Conservation (phyloP, 1,140 invertebrate species). For the Drosophila ficusphila region DNA sequence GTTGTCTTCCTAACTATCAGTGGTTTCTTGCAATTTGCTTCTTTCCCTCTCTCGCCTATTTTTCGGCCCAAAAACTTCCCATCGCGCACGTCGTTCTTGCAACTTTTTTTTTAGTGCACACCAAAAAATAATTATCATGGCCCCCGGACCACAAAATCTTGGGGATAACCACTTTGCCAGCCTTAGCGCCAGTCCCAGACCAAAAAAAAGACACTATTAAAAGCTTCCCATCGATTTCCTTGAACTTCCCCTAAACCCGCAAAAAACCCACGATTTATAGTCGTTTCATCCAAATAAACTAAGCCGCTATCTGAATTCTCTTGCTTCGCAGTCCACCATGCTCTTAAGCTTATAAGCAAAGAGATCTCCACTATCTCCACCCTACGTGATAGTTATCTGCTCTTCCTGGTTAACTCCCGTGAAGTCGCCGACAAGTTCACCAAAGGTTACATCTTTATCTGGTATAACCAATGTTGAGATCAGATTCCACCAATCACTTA, state of each 20-base stretch:
- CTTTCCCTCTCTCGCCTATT: too few relatives aligned
- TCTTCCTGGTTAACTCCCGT: background rate
- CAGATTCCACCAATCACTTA: background rate
- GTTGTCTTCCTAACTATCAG: too few relatives aligned
- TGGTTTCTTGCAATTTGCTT: too few relatives aligned
- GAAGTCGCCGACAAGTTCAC: background rate
- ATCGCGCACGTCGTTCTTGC: too few relatives aligned
- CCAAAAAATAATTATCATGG: too few relatives aligned
- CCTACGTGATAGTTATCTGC: background rate
- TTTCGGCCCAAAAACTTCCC: too few relatives aligned
- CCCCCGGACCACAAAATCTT: too few relatives aligned
- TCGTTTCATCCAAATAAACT: background rate
- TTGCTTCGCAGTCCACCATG: background rate
- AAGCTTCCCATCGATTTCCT: background rate
- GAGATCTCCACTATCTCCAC: background rate
- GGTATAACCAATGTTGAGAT: background rate
- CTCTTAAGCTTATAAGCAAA: background rate
- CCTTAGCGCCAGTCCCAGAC: background rate
- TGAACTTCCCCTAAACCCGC: background rate
- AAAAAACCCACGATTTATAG: background rate
- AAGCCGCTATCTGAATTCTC: background rate
- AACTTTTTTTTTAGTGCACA: too few relatives aligned
- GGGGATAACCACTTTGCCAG: too few relatives aligned
- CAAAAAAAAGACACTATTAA: conserved; percentile 4
- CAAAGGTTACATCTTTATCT: too few relatives aligned